Base-by-base conservation (phyloP, 2,888 invertebrate species). In the Proisotoma minuta region DNA sequence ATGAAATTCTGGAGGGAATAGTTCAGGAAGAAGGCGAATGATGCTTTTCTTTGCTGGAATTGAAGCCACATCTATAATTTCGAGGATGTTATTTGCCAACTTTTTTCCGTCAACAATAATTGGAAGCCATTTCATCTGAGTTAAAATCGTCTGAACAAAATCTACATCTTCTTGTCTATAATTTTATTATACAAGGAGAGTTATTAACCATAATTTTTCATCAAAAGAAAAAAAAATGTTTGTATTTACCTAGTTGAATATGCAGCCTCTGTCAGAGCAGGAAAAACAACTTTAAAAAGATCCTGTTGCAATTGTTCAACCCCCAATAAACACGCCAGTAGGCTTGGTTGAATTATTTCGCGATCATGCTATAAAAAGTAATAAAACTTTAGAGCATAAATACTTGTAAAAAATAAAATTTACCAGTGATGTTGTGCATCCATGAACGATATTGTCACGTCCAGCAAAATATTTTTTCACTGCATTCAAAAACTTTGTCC, bases 71-170 rank as follows among this genome's bases (percentile, higher is more conserved):
- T 65, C 60, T 3, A 67, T 5, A 27, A 65, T 49, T 1, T 62
- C 52, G 15, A 69, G 20, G 1, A 69, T 2, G 15, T 53, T 40
- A 0, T 34, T 28, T 5, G 53, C 27, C 50, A 53, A 65, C 10
- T 51, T 24, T 39, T 60, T 53, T 18, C 49, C 60, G 20, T 67
- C 65, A 0, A 59, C 63, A 22, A 65, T 27, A 8, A 52, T 51
- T 2, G 67, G 65, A 3, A 68, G 40, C 65, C 65, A 68, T 57
- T 60, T 67, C 23, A 70, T 26, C 27, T 68, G 67, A 15, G 58
- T 59, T 8, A 70, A 24, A 27, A 66, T 63, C 1, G 57, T 53
- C 22, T n/a, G 52, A 1, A 62, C 57, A 8, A 62, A 26, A 2
- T 56, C 50, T 22, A 53, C 40, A 3, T 67, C 59, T 52, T 68